Evolutionary conservation across 2,113 vertebrate genomes (phyloP), one percentile per base, ranked within the genome.

Genomic region (Alligator mississippiensis): DNA sequence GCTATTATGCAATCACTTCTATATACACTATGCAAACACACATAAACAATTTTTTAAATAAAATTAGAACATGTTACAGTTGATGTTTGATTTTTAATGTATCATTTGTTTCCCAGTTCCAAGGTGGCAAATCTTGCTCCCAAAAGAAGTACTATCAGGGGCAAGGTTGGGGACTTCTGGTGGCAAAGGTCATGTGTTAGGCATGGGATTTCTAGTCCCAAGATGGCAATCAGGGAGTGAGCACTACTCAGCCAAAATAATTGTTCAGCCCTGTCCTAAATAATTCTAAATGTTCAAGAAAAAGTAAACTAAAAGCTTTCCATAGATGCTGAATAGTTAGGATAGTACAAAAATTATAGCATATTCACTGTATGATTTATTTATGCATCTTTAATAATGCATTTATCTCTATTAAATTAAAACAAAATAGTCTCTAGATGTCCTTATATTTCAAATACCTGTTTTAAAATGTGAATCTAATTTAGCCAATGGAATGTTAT

Each of bases 271-370:
- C 34, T 84, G 70, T 88, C 61, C 59, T 21, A 89, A 82, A 75
- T 76, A 82, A 17, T 85, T 34, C 12, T 6, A 76, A 83, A 85
- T 12, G 3, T 2, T 4, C 77, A 82, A 89, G 38, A 70, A 62
- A 93, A 88, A 70, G 47, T 22, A 88, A 80, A 88, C 24, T 38
- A 84, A 93, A 16, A 63, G 3, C 9, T 1, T 13, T 70, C 14
- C 63, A 61, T 68, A 59, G 25, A 34, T 82, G 27, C n/a, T 92
- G 61, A 92, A 88, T 92, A 90, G 80, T 93, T 90, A 77, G 70
- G 82, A 59, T 1, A 64, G 8, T 84, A 27, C 84, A 75, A 86
- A 58, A 10, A 62, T 76, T 87, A 12, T 75, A 85, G 27, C n/a
- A 4, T 22, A 6, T 92, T 92, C 3, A 19, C 12, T 76, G 38